Evolutionary conservation across 1,140 invertebrate species (phyloP).

Genomic region (Apis laboriosa): DNA sequence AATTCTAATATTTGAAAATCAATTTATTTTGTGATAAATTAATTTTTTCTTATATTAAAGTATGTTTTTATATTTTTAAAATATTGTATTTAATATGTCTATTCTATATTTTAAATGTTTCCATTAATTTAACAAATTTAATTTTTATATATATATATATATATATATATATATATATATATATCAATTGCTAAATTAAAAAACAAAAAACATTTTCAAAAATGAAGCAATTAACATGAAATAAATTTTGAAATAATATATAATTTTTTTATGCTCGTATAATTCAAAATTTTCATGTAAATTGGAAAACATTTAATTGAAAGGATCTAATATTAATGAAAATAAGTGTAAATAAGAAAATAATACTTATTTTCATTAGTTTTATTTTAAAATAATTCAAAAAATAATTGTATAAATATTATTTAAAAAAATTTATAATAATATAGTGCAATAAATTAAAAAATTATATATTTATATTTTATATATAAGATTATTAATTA

Average conservation of each 20-base stretch:
- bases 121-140: background rate
- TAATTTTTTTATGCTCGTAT: slow-evolving; percentile 13
- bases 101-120: background rate
- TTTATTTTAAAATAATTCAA: background rate
- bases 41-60: slow-evolving; percentile 4
- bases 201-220: background rate
- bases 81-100: background rate
- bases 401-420: slow-evolving; percentile 7
- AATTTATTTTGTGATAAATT: slow-evolving; percentile 16
- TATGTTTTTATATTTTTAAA: slow-evolving; percentile 10
- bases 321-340: slow-evolving; percentile 18
- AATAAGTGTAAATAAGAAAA: background rate
- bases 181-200: background rate
- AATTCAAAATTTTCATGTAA: slow-evolving; percentile 31
- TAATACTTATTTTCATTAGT: background rate
- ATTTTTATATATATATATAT: background rate
- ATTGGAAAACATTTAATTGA: slow-evolving; percentile 40
- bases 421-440: background rate
- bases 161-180: background rate
- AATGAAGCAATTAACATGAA: background rate
- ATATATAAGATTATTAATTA: background rate
- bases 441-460: background rate
- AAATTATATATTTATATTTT: no score
- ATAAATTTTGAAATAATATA: background rate
- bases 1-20: background rate